Base-by-base conservation (phyloP, 2,797 vertebrate species). In the Falco berigora region DNA sequence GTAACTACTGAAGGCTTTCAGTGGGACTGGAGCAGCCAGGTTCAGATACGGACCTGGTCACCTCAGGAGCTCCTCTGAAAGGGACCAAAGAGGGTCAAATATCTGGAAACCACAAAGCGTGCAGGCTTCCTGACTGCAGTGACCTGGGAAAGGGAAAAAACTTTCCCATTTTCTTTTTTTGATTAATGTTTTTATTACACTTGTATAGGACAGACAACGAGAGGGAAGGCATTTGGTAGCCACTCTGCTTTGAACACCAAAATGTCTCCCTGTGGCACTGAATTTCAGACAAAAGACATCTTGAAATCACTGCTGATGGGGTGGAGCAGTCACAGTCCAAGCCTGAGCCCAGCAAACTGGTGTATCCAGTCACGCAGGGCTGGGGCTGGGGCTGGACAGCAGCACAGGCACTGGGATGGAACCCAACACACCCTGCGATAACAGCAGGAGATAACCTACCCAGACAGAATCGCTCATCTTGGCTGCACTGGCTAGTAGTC, bases 281-380 rank as follows among this genome's bases (percentile, higher is more conserved):
- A 15, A 73, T 64, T 85, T 64, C 49, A n/a, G 75, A 38, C 17
- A 73, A 73, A 73, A 36, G 40, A 1, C 4, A 4, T n/a, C 59
- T 40, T 36, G 49, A 72, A 40, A n/a, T 32, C 20, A 4, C 40
- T 25, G n/a, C 17, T 50, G 42, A 40, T 0, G 0, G 53, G 10
- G 19, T 47, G 42, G 12, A 76, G 42, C 7, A 12, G 25, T 20
- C 1, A 4, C 28, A 59, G 68, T 40, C 46, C 38, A 21, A 14
- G 46, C 20, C 46, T 34, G 27, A 64, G 34, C 49, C 38, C 55
- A 36, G 49, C 3, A 10, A n/a, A 19, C 14, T 19, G 16, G n/a
- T 14, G 38, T 22, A 24, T 38, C 38, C 66, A 47, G 24, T 38
- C 1, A 2, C 5, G 4, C 1, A 2, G 24, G 11, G 12, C 14